phyloP scores from a whole-genome alignment of 2,797 vertebrate genomes.

The Falco peregrinus region DNA sequence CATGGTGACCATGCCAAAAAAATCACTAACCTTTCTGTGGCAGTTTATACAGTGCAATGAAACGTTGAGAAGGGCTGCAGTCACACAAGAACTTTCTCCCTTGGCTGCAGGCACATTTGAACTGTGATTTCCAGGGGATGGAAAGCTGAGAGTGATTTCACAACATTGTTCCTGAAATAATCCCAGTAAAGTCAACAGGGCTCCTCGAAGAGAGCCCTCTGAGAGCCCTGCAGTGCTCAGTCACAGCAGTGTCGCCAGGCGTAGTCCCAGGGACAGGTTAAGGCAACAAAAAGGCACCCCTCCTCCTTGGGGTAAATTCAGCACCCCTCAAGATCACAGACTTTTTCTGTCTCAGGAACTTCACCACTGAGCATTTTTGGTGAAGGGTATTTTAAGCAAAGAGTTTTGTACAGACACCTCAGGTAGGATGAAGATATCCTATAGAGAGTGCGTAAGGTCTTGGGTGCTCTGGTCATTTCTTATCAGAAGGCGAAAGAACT shows the following conservation, averaged over 20 bases:
- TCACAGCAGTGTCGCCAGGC: not conserved
- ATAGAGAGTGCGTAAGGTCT: not conserved
- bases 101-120: constrained; percentile 24
- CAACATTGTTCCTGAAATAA: constrained; percentile 30
- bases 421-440: not conserved
- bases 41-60: not conserved
- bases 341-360: not conserved
- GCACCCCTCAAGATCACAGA: not conserved
- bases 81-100: constrained; percentile 1
- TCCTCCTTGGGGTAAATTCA: not conserved
- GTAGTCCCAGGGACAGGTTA: not conserved
- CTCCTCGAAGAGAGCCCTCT: not conserved
- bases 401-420: not conserved
- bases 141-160: constrained; percentile 24
- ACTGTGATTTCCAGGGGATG: constrained; percentile 35
- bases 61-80: not conserved
- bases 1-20: not conserved
- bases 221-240: not conserved
- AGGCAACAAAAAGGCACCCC: not conserved
- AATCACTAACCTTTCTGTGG: not conserved
- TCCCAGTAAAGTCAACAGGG: not conserved
- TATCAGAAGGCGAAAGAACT: not conserved
- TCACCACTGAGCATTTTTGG: not conserved
- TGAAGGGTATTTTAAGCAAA: not conserved
- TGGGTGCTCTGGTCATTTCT: not conserved